A percentile compares a stretch with the other conserved stretches of the same genome.
These are phyloP conservation scores for Phoronis australis DNA, from an alignment of 2,888 invertebrate genomes.

Conservation along the genomic window DNA sequence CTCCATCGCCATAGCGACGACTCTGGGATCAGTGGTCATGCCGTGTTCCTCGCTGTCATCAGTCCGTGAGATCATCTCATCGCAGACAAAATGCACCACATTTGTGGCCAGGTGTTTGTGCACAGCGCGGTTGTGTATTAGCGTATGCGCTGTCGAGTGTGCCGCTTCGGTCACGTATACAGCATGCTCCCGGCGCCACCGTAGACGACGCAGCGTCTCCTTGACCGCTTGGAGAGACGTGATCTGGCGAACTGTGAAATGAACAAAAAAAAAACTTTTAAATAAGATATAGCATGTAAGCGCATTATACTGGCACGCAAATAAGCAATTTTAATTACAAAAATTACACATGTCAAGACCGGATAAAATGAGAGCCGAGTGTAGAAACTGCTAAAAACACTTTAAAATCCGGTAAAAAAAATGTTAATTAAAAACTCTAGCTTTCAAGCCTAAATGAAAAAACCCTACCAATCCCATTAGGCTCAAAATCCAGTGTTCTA, in stretches of 20 bases:
- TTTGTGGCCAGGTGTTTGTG: constrained; percentile 18
- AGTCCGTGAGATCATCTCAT: constrained; percentile 15
- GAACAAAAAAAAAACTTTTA: neutral
- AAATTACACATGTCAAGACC: too few species aligned
- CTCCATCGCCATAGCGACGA: constrained; percentile 36
- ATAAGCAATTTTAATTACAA: too few species aligned
- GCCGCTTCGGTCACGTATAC: constrained; percentile 14
- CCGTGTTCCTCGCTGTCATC: neutral
- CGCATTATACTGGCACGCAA: too few species aligned
- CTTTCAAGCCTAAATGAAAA: too few species aligned
- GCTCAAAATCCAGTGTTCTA: too few species aligned
- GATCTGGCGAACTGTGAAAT: constrained; percentile 19
- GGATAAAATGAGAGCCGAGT: too few species aligned
- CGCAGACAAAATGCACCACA: constrained; percentile 31
- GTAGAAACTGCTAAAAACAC: too few species aligned
- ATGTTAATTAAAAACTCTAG: too few species aligned
- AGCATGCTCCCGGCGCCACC: constrained; percentile 39
- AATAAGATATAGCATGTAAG: too few species aligned
- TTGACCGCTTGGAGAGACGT: constrained; percentile 41
- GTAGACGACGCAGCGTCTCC: constrained; percentile 35
- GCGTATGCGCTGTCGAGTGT: neutral
- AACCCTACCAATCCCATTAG: too few species aligned
- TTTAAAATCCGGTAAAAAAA: too few species aligned
- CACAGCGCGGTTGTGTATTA: constrained; percentile 5
- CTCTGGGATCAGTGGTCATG: constrained; percentile 14